Evolutionary conservation across 2,797 vertebrate genomes (phyloP).

Genomic region (Chiroxiphia lanceolata): DNA sequence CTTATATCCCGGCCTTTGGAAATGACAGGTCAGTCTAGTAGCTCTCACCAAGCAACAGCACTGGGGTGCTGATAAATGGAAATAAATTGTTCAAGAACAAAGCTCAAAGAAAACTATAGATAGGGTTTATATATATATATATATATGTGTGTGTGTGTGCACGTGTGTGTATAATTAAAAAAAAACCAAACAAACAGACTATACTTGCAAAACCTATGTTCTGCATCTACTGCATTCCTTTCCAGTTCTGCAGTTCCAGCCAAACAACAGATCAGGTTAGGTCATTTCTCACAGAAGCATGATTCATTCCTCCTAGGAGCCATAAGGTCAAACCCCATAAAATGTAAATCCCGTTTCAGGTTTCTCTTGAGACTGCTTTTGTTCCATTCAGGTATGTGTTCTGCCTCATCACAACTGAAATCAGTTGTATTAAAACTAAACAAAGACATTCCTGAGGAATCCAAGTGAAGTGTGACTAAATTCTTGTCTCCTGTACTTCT

Average conservation of each 20-base stretch:
- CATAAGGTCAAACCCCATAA: slow-evolving; percentile 39
- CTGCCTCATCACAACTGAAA: slow-evolving; percentile 39
- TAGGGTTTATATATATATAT: no score
- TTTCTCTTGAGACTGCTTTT: slow-evolving; percentile 68
- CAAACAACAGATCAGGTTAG: slow-evolving; percentile 1
- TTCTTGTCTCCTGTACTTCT: slow-evolving; percentile 64
- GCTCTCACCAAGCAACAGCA: background rate
- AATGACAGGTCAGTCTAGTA: background rate
- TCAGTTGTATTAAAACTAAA: slow-evolving; percentile 70
- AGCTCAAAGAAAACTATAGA: background rate
- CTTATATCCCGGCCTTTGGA: background rate
- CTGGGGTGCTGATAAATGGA: background rate
- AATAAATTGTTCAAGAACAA: background rate
- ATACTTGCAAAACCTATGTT: background rate
- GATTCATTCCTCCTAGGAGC: slow-evolving; percentile 51
- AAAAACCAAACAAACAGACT: fast-evolving
- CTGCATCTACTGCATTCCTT: background rate
- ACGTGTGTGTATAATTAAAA: background rate
- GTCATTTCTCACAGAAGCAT: background rate
- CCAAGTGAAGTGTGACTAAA: slow-evolving; percentile 73
- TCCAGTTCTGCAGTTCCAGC: background rate
- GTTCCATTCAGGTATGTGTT: slow-evolving; percentile 47
- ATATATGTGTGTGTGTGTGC: background rate
- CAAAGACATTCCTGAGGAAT: slow-evolving; percentile 70
- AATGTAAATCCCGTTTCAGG: slow-evolving; percentile 46